These are phyloP conservation scores for Tolmerus cingulatus DNA, from an alignment of 2,888 invertebrate genomes.

Conservation along the genomic window DNA sequence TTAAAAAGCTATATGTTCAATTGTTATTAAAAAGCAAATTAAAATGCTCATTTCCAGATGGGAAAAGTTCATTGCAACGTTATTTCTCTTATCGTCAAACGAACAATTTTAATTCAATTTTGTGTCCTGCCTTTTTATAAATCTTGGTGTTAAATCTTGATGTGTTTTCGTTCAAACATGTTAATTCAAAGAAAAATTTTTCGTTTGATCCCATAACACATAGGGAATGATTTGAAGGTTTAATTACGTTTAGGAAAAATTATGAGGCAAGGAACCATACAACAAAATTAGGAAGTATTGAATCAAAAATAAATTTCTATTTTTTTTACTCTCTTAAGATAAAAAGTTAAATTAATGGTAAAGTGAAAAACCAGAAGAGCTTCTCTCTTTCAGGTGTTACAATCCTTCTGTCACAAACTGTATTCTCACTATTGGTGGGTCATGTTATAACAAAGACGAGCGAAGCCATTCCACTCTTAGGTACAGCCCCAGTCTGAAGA, in stretches of 20 bases:
- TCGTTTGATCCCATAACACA: neutral
- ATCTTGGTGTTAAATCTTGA: neutral
- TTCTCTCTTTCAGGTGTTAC: slow-evolving; percentile 89
- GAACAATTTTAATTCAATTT: slow-evolving; percentile 21
- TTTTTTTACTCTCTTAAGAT: neutral
- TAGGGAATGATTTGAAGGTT: neutral
- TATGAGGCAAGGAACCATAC: neutral
- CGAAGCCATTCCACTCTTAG: slow-evolving; percentile 99
- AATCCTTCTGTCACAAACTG: slow-evolving; percentile 98
- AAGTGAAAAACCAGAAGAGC: slow-evolving; percentile 39
- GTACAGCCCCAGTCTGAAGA: slow-evolving; percentile 64
- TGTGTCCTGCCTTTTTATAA: neutral
- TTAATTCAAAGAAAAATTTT: neutral
- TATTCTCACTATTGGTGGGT: slow-evolving; percentile 98
- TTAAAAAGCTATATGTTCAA: neutral
- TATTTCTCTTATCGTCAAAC: neutral
- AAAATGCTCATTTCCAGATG: slow-evolving; percentile 44
- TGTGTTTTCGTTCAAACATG: neutral
- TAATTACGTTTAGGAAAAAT: neutral
- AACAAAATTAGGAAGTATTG: neutral
- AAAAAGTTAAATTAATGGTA: slow-evolving; percentile 1
- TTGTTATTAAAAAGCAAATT: neutral
- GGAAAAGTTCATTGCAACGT: slow-evolving; percentile 45
- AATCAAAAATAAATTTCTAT: neutral
- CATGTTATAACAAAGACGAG: slow-evolving; percentile 99